Evolutionary conservation across 2,113 vertebrate genomes (phyloP).

Genomic region (Vidua macroura): DNA sequence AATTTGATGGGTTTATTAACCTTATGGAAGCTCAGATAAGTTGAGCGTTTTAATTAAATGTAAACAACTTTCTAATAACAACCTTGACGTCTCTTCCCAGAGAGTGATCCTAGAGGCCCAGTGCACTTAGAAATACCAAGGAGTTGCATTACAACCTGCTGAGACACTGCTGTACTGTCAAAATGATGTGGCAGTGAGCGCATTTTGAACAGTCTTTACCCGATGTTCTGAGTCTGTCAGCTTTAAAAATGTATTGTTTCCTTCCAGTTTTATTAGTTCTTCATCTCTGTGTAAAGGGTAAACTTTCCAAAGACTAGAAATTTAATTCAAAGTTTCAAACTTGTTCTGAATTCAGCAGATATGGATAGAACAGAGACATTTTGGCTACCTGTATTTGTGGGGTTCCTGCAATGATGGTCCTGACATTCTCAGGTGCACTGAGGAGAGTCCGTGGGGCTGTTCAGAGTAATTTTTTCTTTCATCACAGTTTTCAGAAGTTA

Average conservation of each 20-base stretch:
- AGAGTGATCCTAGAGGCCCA: conserved; percentile 59
- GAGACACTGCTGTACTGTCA: conserved; percentile 60
- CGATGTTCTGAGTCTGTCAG: conserved; percentile 52
- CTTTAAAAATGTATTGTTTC: conserved; percentile 65
- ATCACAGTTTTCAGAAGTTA: background rate
- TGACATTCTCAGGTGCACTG: background rate
- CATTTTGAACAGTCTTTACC: conserved; percentile 40
- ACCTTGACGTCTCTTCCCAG: conserved; percentile 29
- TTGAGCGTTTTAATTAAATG: conserved; percentile 45
- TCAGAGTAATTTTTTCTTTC: background rate
- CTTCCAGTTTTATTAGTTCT: conserved; percentile 49
- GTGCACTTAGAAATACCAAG: conserved; percentile 62
- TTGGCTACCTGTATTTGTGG: background rate
- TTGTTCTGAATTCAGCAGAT: background rate
- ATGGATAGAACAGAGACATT: background rate
- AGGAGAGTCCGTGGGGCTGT: background rate
- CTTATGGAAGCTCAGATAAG: conserved; percentile 17
- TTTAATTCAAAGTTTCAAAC: conserved; percentile 15
- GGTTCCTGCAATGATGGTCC: background rate
- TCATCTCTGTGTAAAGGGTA: conserved; percentile 24
- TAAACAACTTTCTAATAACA: conserved; percentile 57
- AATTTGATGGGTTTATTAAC: conserved; percentile 29
- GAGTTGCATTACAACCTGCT: conserved; percentile 67
- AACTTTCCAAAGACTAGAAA: conserved; percentile 9
- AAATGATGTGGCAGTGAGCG: conserved; percentile 41